Evolutionary conservation across 1,140 invertebrate genomes (phyloP), one percentile per base, ranked within the genome.

Genomic region (Heterodera carotae): DNA sequence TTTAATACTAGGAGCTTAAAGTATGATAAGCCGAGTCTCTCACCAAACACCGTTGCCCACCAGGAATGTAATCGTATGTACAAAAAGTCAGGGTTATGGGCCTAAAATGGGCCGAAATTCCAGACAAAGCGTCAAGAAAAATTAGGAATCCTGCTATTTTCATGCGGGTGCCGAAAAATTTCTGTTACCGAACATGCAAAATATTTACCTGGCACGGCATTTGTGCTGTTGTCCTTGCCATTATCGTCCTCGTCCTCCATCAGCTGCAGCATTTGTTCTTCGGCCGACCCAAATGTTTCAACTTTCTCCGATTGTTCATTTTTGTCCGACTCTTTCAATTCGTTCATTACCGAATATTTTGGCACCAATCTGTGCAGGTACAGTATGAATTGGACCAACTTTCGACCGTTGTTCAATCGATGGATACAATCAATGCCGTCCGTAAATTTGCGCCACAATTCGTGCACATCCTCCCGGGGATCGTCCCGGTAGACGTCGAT

Each of bases 381-480:
- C 48, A 22, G 48, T 18, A 56, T 22, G 48, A 56, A 56, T 56
- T 56, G 48, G 18, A 56, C 15, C 48, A 56, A 56, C 22, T 56
- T 56, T n/a, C 22, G 48, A 5, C 48, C 48, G 18, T 3, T 18
- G 48, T 56, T 56, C 48, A 56, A 18, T 22, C 18, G 48, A 15
- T 56, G 48, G 18, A 56, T 22, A 12, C 48, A 56, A 22, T 56
- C 48, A 22, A 56, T 56, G 48, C 48, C 22, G 15, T 56, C 15
- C 48, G 48, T 56, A 22, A 56, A 56, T 56, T 56, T 56, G 48
- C 48, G 48, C 48, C 48, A 56, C 48, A 56, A 56, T 56, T 56
- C 48, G 15, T 56, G 48, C 48, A 56, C 48, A 22, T 56, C 48
- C 48, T 56, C 48, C 48, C 48, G 15, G 48, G 48, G 48, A 22